Conservation (phyloP, 2,797 vertebrate species). For the Pachyuromys duprasi region DNA sequence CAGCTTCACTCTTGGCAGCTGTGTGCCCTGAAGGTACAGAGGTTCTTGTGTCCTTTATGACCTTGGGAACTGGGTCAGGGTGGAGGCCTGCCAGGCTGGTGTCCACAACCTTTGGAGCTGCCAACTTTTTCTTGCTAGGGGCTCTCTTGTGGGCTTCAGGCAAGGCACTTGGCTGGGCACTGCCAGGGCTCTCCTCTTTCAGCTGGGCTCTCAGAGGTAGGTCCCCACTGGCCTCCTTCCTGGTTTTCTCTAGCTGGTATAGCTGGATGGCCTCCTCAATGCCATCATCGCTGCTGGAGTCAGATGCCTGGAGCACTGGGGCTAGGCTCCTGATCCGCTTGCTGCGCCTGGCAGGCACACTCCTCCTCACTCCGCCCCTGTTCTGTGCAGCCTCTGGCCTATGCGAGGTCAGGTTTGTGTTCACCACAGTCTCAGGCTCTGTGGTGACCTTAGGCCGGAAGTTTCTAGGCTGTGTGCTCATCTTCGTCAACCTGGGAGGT, state of each 20-base stretch:
- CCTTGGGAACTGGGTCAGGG: slow-evolving; percentile 69
- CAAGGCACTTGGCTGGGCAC: slow-evolving; percentile 80
- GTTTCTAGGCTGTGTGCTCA: background rate
- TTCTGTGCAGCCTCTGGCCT: slow-evolving; percentile 52
- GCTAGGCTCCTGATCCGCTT: accelerated
- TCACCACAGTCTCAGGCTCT: background rate
- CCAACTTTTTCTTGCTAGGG: slow-evolving; percentile 87
- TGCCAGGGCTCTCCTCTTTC: slow-evolving; percentile 61
- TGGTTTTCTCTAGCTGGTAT: slow-evolving; percentile 94
- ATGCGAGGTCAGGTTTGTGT: background rate
- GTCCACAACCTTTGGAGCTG: slow-evolving; percentile 76
- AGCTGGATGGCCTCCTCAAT: slow-evolving; percentile 97
- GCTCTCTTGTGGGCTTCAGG: slow-evolving; percentile 84
- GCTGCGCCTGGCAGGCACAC: background rate
- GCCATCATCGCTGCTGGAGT: slow-evolving; percentile 97
- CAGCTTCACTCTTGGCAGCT: slow-evolving; percentile 61
- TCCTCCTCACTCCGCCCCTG: background rate
- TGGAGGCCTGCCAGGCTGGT: slow-evolving; percentile 42
- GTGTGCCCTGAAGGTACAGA: slow-evolving; percentile 42
- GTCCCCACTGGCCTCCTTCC: slow-evolving; percentile 78
- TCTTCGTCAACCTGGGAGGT: slow-evolving; percentile 69
- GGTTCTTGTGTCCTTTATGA: slow-evolving; percentile 77
- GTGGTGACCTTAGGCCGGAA: slow-evolving; percentile 57
- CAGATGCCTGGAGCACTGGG: slow-evolving; percentile 38
- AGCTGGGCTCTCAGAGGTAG: slow-evolving; percentile 35